These are phyloP conservation scores for Siderastrea siderea DNA, from an alignment of 92 coral and sea anemone species.

Conservation along the genomic window DNA sequence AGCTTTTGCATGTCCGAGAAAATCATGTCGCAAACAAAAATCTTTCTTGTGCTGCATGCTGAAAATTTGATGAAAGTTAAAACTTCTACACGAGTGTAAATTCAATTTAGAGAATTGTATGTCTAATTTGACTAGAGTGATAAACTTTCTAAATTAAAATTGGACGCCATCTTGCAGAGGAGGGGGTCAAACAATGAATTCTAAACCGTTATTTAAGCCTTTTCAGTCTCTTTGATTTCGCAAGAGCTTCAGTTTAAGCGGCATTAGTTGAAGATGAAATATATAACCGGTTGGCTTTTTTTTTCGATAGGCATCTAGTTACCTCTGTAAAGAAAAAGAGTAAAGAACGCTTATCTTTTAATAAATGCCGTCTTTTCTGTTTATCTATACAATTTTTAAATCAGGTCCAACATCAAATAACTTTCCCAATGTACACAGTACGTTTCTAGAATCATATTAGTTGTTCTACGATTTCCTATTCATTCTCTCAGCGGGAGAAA, in stretches of 20 bases:
- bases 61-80: conserved; percentile 13
- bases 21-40: neutral
- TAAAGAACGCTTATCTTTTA: conserved; percentile 53
- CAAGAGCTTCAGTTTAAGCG: neutral
- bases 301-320: conserved; percentile 19
- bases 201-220: neutral
- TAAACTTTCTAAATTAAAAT: conserved; percentile 32
- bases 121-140: conserved; percentile 29
- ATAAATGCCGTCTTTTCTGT: conserved; percentile 37
- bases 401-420: conserved; percentile 54
- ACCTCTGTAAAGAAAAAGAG: conserved; percentile 30
- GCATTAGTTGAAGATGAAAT: neutral
- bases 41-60: neutral
- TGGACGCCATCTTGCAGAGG: conserved; percentile 35
- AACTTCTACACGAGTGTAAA: conserved; percentile 37
- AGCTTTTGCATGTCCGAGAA: neutral
- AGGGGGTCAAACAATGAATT: conserved; percentile 29
- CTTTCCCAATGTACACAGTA: conserved; percentile 32
- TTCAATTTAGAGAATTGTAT: conserved; percentile 36
- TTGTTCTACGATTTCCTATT: conserved; percentile 41
- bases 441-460: conserved; percentile 33
- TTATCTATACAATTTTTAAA: conserved; percentile 39
- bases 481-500: conserved; percentile 48
- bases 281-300: neutral
- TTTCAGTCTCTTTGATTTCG: neutral